These are phyloP conservation scores for Manduca sexta DNA, from an alignment of 1,140 invertebrate genomes.

Conservation along the genomic window DNA sequence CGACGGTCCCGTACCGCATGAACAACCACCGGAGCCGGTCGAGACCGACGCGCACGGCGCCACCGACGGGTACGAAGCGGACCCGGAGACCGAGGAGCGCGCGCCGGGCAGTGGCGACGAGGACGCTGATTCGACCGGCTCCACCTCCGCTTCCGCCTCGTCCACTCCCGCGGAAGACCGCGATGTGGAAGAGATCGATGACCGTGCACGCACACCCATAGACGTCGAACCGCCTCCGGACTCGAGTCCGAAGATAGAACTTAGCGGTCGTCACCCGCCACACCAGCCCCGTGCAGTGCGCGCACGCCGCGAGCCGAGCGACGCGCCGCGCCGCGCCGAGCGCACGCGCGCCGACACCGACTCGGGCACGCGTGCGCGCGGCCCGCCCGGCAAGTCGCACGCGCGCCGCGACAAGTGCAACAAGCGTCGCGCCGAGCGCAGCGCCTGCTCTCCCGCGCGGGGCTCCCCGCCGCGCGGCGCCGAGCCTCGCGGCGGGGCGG, in stretches of 20 bases:
- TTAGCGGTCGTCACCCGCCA: conserved; percentile 6
- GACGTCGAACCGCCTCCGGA: background rate
- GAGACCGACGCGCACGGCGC: conserved; percentile 3
- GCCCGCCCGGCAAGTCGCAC: conserved; percentile 10
- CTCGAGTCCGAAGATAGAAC: background rate
- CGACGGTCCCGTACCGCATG: conserved; percentile 5
- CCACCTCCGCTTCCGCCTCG: conserved; percentile 23
- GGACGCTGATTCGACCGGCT: conserved; percentile 26
- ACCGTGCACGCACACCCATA: background rate
- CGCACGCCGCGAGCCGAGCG: conserved; percentile 8
- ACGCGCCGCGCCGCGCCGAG: conserved; percentile 1
- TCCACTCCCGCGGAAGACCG: conserved; percentile 27
- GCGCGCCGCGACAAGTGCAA: conserved; percentile 21
- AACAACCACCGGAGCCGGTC: conserved; percentile 1
- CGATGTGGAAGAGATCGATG: conserved; percentile 9
- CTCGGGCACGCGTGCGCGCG: conserved; percentile 7
- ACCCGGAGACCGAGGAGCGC: conserved; percentile 18
- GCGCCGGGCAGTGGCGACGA: conserved; percentile 21
- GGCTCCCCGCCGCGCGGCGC: conserved; percentile 4
- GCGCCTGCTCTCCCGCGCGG: conserved; percentile 13
- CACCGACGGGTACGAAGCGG: conserved; percentile 14
- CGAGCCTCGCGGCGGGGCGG: conserved; percentile 7
- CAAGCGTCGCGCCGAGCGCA: conserved; percentile 20
- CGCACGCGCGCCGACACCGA: conserved; percentile 3
- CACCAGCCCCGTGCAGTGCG: conserved; percentile 8